These are phyloP conservation scores for Diaphora mendica DNA, from an alignment of 2,888 invertebrate genomes.

Conservation along the genomic window DNA sequence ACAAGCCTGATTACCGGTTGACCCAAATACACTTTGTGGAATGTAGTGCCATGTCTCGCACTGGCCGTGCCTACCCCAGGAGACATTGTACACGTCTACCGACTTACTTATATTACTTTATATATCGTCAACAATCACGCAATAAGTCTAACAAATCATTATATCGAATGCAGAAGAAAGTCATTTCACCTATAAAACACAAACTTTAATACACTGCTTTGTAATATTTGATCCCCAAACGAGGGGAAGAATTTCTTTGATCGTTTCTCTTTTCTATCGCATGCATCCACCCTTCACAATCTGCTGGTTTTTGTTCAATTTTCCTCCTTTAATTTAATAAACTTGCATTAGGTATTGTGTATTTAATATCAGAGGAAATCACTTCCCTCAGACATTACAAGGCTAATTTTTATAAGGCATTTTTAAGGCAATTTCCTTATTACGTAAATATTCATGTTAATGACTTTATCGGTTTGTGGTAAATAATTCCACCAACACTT, in stretches of 20 bases:
- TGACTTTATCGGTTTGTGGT: constrained; percentile 24
- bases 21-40: constrained; percentile 65
- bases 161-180: constrained; percentile 33
- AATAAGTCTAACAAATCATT: constrained; percentile 12
- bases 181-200: constrained; percentile 45
- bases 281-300: constrained; percentile 51
- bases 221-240: constrained; percentile 59
- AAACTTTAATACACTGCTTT: constrained; percentile 52
- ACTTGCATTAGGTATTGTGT: constrained; percentile 23
- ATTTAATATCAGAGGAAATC: constrained; percentile 20
- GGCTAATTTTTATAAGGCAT: constrained; percentile 40
- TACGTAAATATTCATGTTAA: constrained; percentile 26
- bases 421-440: no score
- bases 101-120: no score
- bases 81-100: constrained; percentile 38
- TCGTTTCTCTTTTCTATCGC: constrained; percentile 59
- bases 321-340: constrained; percentile 54
- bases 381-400: constrained; percentile 20
- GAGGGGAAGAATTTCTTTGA: constrained; percentile 58
- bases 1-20: constrained; percentile 71
- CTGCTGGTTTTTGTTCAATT: constrained; percentile 52
- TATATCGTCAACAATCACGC: constrained; percentile 5
- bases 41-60: constrained; percentile 50
- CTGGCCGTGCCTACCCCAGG: constrained; percentile 27
- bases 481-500: constrained; percentile 14